A percentile compares a stretch with the other conserved stretches of the same genome.
Conservation (phyloP, 2,888 invertebrate species). For the Drosophila prolongata region DNA sequence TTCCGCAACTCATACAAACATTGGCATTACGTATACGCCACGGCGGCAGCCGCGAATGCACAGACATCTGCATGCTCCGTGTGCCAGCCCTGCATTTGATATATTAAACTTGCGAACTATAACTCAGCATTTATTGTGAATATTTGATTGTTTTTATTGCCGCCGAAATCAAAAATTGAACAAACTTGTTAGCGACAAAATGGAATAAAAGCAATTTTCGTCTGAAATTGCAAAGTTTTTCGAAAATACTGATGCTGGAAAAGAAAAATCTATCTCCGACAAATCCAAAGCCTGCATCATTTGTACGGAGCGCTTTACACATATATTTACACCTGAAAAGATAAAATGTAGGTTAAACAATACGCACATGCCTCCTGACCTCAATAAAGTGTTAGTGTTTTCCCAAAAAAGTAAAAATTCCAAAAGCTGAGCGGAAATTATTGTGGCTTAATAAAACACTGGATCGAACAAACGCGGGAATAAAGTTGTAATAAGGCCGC, state of each 20-base stretch:
- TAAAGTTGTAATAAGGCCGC: conserved; percentile 65
- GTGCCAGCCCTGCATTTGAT: conserved; percentile 55
- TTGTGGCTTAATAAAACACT: conserved; percentile 66
- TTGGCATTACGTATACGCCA: conserved; percentile 57
- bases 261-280: conserved; percentile 1
- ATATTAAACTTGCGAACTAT: conserved; percentile 67
- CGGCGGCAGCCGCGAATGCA: conserved; percentile 32
- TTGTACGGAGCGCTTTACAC: not conserved
- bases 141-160: conserved; percentile 66
- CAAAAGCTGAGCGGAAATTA: conserved; percentile 52
- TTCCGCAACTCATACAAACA: conserved; percentile 27
- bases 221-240: conserved; percentile 27
- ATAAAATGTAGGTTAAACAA: conserved; percentile 20
- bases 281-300: not conserved
- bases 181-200: conserved; percentile 43
- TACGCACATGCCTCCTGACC: conserved; percentile 49
- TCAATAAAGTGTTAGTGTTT: conserved; percentile 59
- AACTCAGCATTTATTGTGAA: conserved; percentile 65
- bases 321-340: conserved; percentile 11
- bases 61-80: conserved; percentile 31
- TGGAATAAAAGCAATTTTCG: conserved; percentile 35
- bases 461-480: conserved; percentile 48
- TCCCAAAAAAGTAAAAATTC: conserved; percentile 1
- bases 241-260: not conserved
- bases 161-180: conserved; percentile 54